Base-by-base conservation (phyloP, 2,888 invertebrate species). In the Drosophila anceps region DNA sequence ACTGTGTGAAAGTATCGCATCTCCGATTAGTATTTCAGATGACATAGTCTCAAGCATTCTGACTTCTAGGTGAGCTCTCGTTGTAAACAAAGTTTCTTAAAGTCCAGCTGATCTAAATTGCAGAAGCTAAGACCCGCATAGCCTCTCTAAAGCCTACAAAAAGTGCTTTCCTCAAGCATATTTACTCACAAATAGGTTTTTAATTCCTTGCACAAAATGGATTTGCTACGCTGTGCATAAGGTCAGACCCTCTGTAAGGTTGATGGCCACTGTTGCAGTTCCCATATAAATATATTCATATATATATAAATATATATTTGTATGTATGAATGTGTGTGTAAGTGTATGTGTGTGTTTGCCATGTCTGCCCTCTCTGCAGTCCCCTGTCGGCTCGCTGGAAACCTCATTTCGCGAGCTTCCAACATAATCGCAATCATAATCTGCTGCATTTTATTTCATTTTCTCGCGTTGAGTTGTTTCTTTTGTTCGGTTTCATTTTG, bases 381-480 rank as follows among this genome's bases (percentile, higher is more conserved):
- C 5, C 29, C 24, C 43, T n/a, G 31, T 12, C 18, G 50, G 37
- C 15, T 37, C 5, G 2, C 35, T 29, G 51, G 41, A 76, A 77
- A 77, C 76, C 77, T 76, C 77, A 78, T 78, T 78, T 80, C 67
- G 80, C 70, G 68, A 71, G 75, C 73, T 71, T 75, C 74, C 80
- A 74, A 73, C 87, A 89, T 91, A 87, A 84, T 88, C 87, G 82
- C 89, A 89, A 91, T 90, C 90, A 90, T 92, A 91, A 91, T 91
- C 91, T 91, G 73, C 86, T 79, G 86, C 84, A 90, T 91, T 92
- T 92, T 90, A 91, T 91, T 91, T 91, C 81, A 84, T 91, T 91
- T 91, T 86, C 88, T 84, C 88, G 88, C 90, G 80, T 67, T 75
- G 74, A 66, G 76, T 73, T 81, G 75, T 66, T 69, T 64, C 54